Conservation (phyloP, 1,140 invertebrate species). For the Listronotus bonariensis region DNA sequence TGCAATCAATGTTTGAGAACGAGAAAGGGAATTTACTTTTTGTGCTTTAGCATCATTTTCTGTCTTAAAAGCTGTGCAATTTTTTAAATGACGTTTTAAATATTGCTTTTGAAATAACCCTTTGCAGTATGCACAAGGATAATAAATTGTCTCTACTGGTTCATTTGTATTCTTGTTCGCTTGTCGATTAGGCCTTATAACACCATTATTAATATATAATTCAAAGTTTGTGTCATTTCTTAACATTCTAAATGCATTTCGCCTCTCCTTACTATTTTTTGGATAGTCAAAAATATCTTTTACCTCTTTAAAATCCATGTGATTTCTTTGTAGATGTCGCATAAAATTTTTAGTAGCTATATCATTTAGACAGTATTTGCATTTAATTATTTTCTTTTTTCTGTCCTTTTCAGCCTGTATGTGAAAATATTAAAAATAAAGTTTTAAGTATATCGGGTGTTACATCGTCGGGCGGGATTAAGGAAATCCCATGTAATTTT, state of each 20-base stretch:
- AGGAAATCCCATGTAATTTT: too few species aligned
- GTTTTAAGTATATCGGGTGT: too few species aligned
- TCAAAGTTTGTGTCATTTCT: slow-evolving; percentile 35
- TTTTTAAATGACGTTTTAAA: slow-evolving; percentile 18
- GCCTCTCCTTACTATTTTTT: slow-evolving; percentile 35
- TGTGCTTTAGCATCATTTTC: slow-evolving; percentile 5
- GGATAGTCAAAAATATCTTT: slow-evolving; percentile 25
- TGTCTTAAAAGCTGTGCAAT: not conserved
- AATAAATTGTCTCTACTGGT: slow-evolving; percentile 3
- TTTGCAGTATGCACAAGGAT: slow-evolving; percentile 12
- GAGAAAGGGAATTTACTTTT: slow-evolving; percentile 2
- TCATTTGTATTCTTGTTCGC: slow-evolving; percentile 7
- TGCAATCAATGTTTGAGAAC: slow-evolving; percentile 14
- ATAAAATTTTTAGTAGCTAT: slow-evolving; percentile 34
- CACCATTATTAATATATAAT: slow-evolving; percentile 18
- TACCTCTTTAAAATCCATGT: slow-evolving; percentile 17
- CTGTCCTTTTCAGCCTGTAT: not conserved
- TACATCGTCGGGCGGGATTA: too few species aligned
- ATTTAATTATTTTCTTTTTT: slow-evolving; percentile 5
- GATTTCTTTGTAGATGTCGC: slow-evolving; percentile 32
- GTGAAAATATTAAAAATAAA: not conserved
- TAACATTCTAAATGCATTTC: slow-evolving; percentile 21
- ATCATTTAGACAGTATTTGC: slow-evolving; percentile 30
- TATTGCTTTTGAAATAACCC: slow-evolving; percentile 13
- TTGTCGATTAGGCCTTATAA: slow-evolving; percentile 26